Conservation (phyloP, 2,888 invertebrate species). For the Autographa gamma region DNA sequence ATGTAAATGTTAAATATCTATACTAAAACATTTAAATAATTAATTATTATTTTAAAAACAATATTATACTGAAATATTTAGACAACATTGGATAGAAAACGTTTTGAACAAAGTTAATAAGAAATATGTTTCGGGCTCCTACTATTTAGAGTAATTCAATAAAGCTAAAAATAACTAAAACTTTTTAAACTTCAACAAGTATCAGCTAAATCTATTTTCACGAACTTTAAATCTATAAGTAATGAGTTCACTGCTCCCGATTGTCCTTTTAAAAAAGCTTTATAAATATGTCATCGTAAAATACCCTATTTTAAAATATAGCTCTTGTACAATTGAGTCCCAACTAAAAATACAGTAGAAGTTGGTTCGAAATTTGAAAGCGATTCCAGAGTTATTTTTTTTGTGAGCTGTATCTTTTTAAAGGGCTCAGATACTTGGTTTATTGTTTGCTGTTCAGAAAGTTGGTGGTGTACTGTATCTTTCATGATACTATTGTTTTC, state of each 20-base stretch:
- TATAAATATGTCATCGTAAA: conserved; percentile 48
- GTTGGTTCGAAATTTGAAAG: not conserved
- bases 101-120: too few species aligned
- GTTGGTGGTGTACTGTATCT: conserved; percentile 57
- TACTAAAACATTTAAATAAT: too few species aligned
- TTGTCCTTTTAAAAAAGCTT: conserved; percentile 27
- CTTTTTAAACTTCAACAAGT: not conserved
- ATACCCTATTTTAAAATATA: conserved; percentile 44
- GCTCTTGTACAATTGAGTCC: conserved; percentile 9
- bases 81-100: too few species aligned
- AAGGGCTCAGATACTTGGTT: conserved; percentile 16
- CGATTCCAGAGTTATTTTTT: conserved; percentile 8
- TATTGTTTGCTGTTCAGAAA: conserved; percentile 56
- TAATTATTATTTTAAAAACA: too few species aligned
- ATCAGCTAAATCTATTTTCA: conserved; percentile 1
- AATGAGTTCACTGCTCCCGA: conserved; percentile 18
- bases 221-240: not conserved
- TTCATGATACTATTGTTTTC: conserved; percentile 77
- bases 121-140: too few species aligned
- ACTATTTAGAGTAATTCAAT: not conserved
- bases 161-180: not conserved
- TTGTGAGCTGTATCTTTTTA: conserved; percentile 13
- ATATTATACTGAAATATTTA: too few species aligned
- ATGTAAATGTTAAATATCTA: too few species aligned
- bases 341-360: conserved; percentile 10